Evolutionary conservation across 2,113 vertebrate species (phyloP).

Genomic region (Limnothrissa miodon): DNA sequence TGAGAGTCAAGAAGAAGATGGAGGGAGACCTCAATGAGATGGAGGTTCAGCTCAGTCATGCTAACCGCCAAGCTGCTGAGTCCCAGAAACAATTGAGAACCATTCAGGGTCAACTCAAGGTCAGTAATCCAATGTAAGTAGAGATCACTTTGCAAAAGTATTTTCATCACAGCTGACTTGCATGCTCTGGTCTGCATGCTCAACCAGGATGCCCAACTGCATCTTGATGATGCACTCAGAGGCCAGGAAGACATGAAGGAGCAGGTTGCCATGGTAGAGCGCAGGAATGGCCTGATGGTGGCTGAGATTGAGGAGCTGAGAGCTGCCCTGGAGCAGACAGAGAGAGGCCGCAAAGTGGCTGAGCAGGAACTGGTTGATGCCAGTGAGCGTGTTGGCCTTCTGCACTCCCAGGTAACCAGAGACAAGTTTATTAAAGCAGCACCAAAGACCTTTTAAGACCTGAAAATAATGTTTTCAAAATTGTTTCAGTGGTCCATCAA

Average conservation of each 20-base stretch:
- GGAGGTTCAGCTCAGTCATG: constrained; percentile 75
- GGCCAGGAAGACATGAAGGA: constrained; percentile 76
- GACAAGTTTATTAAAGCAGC: no score
- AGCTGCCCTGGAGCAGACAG: constrained; percentile 74
- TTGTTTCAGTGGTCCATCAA: no score
- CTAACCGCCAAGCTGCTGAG: constrained; percentile 73
- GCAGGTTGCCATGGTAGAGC: constrained; percentile 72
- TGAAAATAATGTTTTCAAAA: no score
- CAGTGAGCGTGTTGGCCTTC: constrained; percentile 43
- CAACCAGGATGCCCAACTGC: constrained; percentile 79
- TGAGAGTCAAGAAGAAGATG: constrained; percentile 78
- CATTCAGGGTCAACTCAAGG: constrained; percentile 73
- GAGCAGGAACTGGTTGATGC: constrained; percentile 44
- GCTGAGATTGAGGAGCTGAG: constrained; percentile 75
- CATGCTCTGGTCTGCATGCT: no score
- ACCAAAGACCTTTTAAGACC: no score
- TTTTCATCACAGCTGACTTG: no score
- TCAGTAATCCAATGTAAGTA: constrained; percentile 29
- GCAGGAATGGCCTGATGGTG: constrained; percentile 66
- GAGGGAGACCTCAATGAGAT: constrained; percentile 76
- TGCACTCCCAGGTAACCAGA: neutral
- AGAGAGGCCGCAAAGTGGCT: constrained; percentile 72
- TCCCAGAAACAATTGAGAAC: constrained; percentile 79
- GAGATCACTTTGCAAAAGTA: no score
- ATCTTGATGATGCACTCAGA: constrained; percentile 77